Evolutionary conservation across 2,888 invertebrate genomes (phyloP).

Genomic region (Yponomeuta malinellus): DNA sequence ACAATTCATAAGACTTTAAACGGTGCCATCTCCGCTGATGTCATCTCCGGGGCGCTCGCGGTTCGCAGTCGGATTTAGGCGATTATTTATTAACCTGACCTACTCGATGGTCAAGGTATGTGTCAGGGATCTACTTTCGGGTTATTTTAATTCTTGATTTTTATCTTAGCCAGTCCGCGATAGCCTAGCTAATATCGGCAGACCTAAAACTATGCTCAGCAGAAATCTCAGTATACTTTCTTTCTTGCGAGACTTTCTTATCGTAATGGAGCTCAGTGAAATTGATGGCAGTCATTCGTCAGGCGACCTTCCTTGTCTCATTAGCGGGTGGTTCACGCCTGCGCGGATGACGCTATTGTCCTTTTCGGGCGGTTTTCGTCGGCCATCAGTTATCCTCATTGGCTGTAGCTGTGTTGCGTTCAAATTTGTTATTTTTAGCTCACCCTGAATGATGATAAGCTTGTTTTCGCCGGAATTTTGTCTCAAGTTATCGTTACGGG

Average conservation of each 20-base stretch:
- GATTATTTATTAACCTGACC: neutral
- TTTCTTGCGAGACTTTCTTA: neutral
- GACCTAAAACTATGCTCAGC: neutral
- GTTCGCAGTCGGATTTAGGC: neutral
- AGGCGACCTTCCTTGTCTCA: conserved; percentile 38
- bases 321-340: conserved; percentile 39
- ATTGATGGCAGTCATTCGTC: conserved; percentile 27
- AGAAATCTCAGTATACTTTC: neutral
- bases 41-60: neutral
- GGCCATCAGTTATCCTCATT: conserved; percentile 5
- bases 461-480: neutral
- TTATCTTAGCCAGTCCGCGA: neutral
- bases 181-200: neutral
- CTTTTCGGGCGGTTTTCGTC: conserved; percentile 21
- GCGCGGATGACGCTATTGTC: conserved; percentile 27
- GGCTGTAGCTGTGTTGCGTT: neutral
- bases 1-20: neutral
- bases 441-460: neutral
- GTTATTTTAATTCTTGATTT: neutral
- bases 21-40: neutral
- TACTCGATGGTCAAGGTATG: neutral
- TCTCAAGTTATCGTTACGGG: neutral
- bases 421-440: neutral
- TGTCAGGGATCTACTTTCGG: neutral
- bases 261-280: neutral